These are phyloP conservation scores for Clamator glandarius DNA, from an alignment of 2,797 vertebrate genomes.

Conservation along the genomic window DNA sequence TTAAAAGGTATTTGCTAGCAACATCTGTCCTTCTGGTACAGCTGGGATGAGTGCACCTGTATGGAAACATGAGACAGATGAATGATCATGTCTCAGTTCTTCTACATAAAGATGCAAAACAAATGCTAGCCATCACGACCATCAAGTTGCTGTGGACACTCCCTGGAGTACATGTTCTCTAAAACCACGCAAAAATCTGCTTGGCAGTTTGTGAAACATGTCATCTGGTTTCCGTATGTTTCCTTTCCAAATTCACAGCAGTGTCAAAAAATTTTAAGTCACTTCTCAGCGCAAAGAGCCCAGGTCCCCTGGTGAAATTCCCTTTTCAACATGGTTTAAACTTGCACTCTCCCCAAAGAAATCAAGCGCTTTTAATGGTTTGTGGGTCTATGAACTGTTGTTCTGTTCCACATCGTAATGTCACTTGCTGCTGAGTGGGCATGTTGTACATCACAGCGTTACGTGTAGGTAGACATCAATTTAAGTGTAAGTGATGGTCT, in stretches of 20 bases:
- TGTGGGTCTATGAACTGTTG: background rate
- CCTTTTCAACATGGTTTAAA: background rate
- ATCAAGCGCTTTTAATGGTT: background rate
- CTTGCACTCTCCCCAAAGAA: background rate
- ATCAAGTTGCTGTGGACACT: slow-evolving; percentile 37
- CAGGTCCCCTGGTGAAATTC: background rate
- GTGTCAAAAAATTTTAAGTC: slow-evolving; percentile 16
- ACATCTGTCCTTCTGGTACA: background rate
- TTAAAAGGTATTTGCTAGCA: slow-evolving; percentile 12
- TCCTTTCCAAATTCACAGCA: background rate
- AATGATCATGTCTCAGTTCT: background rate
- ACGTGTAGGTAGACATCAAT: fast-evolving
- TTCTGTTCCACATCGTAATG: fast-evolving
- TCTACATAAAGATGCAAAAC: background rate
- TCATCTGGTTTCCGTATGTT: slow-evolving; percentile 57
- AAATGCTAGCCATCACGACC: slow-evolving; percentile 32
- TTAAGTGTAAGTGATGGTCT: background rate
- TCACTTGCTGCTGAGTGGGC: background rate
- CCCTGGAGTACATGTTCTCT: background rate
- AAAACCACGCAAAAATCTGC: slow-evolving; percentile 41
- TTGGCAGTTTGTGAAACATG: slow-evolving; percentile 51
- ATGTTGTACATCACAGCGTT: background rate
- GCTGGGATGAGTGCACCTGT: background rate
- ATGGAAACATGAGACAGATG: background rate
- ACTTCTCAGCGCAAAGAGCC: background rate